A percentile compares a stretch with the other conserved stretches of the same genome.
phyloP scores from a whole-genome alignment of 2,113 vertebrate species.

The Scalopus aquaticus region DNA sequence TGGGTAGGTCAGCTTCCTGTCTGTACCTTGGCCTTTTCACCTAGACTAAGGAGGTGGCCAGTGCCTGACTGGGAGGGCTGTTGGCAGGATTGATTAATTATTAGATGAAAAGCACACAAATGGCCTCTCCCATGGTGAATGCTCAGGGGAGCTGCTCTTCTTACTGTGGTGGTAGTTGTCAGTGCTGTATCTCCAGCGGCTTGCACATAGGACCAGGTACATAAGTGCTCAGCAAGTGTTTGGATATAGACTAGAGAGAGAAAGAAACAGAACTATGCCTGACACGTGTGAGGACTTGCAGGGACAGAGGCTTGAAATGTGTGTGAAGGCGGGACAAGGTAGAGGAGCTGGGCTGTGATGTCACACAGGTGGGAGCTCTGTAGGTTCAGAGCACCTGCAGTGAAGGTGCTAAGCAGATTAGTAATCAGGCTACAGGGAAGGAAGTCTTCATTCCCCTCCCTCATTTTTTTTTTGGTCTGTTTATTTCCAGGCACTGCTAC shows the following conservation, averaged over 20 bases:
- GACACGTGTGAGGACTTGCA: fast-evolving
- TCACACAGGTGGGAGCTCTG: fast-evolving
- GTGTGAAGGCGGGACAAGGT: not conserved
- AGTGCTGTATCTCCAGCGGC: fast-evolving
- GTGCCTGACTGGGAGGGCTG: no score
- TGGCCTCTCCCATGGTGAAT: not conserved
- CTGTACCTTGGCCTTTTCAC: not conserved
- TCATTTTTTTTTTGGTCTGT: not conserved
- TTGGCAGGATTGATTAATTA: not conserved
- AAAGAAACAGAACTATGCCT: not conserved
- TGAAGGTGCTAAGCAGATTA: not conserved
- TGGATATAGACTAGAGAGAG: not conserved
- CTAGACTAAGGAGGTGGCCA: not conserved
- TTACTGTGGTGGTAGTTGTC: fast-evolving
- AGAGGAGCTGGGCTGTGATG: not conserved
- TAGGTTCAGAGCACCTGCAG: not conserved
- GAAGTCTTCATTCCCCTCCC: not conserved
- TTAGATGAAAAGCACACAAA: fast-evolving
- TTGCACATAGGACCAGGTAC: not conserved
- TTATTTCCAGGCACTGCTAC: slow-evolving; percentile 83
- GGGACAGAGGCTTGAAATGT: not conserved
- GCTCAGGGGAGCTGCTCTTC: not conserved
- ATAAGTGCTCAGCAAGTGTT: fast-evolving
- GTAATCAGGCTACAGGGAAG: not conserved
- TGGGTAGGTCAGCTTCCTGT: not conserved